Percentiles rank a stretch among this genome's conserved stretches.
phyloP scores from a whole-genome alignment of 2,113 vertebrate genomes.

The Herpetotheres cachinnans region DNA sequence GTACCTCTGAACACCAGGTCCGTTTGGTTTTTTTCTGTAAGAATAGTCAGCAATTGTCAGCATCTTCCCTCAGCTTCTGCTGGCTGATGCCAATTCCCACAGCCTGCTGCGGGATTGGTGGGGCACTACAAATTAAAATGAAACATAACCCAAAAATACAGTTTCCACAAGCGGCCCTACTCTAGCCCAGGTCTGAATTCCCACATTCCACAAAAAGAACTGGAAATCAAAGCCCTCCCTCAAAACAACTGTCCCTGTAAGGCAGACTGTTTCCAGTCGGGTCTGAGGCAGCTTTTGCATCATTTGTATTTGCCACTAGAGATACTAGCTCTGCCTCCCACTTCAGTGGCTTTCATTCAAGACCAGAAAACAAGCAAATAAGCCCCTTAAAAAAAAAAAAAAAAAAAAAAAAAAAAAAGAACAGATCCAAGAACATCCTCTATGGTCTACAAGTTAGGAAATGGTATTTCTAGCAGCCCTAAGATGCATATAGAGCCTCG shows the following conservation, averaged over 20 bases:
- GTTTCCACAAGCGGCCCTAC: not conserved
- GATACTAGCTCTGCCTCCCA: not conserved
- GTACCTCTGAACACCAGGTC: not conserved
- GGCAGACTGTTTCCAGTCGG: not conserved
- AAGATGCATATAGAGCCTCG: fast-evolving
- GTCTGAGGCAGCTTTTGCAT: not conserved
- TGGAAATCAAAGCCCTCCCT: not conserved
- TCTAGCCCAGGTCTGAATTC: not conserved
- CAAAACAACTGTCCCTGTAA: not conserved
- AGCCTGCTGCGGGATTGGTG: fast-evolving
- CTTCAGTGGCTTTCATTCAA: not conserved
- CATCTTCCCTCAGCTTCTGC: not conserved
- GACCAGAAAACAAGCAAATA: not conserved
- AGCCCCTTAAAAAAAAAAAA: not conserved
- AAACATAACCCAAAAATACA: not conserved
- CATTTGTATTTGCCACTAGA: not conserved
- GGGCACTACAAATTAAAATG: not conserved
- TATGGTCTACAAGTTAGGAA: not conserved
- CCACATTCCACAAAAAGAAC: not conserved
- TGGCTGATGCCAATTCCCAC: fast-evolving
- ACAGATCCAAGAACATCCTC: not conserved
- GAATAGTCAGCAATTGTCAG: not conserved
- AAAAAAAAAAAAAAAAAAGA: not conserved
- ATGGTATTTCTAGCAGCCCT: not conserved
- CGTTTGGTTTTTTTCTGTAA: not conserved